Conservation (phyloP, 64 coral and sea anemone species). For the Hydrozoanthus tunicans region DNA sequence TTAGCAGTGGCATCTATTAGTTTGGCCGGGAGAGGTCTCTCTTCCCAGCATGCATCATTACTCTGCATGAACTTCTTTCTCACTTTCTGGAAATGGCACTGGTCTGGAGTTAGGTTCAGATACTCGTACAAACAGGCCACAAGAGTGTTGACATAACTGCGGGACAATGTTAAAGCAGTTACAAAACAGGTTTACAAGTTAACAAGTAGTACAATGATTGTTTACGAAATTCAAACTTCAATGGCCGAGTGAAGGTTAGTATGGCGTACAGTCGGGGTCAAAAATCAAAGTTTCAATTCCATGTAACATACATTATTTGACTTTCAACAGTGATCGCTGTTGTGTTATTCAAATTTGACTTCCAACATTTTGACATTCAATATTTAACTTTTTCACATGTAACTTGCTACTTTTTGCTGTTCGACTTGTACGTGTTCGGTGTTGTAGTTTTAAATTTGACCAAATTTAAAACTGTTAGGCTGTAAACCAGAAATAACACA, state of each 20-base stretch:
- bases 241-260: too few relatives aligned
- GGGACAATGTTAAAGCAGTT: background rate
- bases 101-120: slow-evolving; percentile 87
- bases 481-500: background rate
- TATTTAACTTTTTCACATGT: too few relatives aligned
- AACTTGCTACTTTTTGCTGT: too few relatives aligned
- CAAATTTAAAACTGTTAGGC: too few relatives aligned
- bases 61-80: slow-evolving; percentile 71
- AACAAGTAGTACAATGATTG: too few relatives aligned
- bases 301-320: too few relatives aligned
- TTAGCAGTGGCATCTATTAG: slow-evolving; percentile 82
- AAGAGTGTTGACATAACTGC: slow-evolving; percentile 78
- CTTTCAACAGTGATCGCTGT: too few relatives aligned
- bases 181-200: background rate
- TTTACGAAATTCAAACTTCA: too few relatives aligned
- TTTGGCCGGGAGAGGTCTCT: slow-evolving; percentile 63
- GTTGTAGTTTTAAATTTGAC: too few relatives aligned
- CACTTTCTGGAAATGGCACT: slow-evolving; percentile 89
- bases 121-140: slow-evolving; percentile 94
- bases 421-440: too few relatives aligned
- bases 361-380: too few relatives aligned
- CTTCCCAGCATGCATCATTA: slow-evolving; percentile 74
- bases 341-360: too few relatives aligned
- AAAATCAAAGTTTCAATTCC: background rate
- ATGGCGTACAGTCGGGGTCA: background rate